These are phyloP conservation scores for Sitobion miscanthi DNA, from an alignment of 1,140 invertebrate genomes.

Conservation along the genomic window DNA sequence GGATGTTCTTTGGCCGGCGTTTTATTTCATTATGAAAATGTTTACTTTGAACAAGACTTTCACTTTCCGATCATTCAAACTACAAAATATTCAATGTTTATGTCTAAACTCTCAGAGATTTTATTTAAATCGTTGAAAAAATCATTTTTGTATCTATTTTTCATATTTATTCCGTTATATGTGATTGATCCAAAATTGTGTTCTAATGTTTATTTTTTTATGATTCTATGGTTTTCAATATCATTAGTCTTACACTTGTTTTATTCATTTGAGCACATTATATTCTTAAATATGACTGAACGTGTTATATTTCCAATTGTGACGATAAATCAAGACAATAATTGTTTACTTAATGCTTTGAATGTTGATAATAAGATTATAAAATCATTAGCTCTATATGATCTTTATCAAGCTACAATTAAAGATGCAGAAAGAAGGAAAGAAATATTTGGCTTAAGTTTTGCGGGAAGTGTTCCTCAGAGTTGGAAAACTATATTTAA, in stretches of 20 bases:
- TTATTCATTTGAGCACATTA: constrained; percentile 18
- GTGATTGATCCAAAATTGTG: background rate
- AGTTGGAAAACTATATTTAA: constrained; percentile 52
- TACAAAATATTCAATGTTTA: constrained; percentile 41
- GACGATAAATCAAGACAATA: background rate
- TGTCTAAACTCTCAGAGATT: constrained; percentile 31
- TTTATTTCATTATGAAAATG: constrained; percentile 19
- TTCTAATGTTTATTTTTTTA: constrained; percentile 14
- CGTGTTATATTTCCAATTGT: constrained; percentile 35
- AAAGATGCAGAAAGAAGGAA: constrained; percentile 40
- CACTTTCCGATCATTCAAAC: constrained; percentile 48
- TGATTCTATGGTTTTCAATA: constrained; percentile 28
- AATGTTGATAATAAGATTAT: constrained; percentile 31
- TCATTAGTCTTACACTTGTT: constrained; percentile 33
- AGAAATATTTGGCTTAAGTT: constrained; percentile 51
- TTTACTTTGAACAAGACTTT: constrained; percentile 20
- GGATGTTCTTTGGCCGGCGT: constrained; percentile 19
- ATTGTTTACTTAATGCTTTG: constrained; percentile 25
- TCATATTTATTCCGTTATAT: background rate
- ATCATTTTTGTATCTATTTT: background rate
- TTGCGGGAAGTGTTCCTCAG: constrained; percentile 29
- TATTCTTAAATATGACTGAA: constrained; percentile 44
- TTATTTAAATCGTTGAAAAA: constrained; percentile 14
- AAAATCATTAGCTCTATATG: constrained; percentile 43
- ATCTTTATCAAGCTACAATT: constrained; percentile 43